Base-by-base conservation (phyloP, 2,113 vertebrate species). In the Chaetodon auriga region DNA sequence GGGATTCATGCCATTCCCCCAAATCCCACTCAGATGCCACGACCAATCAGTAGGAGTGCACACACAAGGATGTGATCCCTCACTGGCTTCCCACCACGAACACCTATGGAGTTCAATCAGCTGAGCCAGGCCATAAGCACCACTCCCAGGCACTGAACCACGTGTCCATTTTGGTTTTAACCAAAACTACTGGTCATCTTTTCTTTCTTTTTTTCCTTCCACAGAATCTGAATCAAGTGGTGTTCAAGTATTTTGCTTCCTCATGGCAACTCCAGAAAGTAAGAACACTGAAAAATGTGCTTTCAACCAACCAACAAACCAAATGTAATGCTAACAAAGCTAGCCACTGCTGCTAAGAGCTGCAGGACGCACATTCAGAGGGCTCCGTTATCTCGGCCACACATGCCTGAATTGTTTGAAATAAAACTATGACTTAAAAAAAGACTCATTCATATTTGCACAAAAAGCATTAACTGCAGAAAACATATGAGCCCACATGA, bases 1-100 rank as follows among this genome's bases (percentile, higher is more conserved):
- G 10, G 65, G 51, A 58, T 61, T 78, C 61, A 68, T 68, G 25
- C 21, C 13, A 16, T 61, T 62, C 1, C 9, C n/a, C 30, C 35
- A 43, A 57, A 35, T 65, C 21, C 9, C 1, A 25, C 21, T n/a
- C 41, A 41, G 38, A 15, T 68, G 46, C 23, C 61, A 45, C 1
- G 10, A 65, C 38, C 19, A 48, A n/a, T 54, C 30, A 77, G 25
- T 4, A 2, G 23, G 19, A 62, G 46, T 36, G 48, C n/a, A 30
- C 6, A 6, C 38, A 61, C 51, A 54, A 49, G n/a, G n/a, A 45
- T 48, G 38, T 70, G 25, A 71, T 66, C 74, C 14, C 53, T 72
- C 36, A 68, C 62, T 6, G 11, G 7, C 69, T 74, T 62, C 55
- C 75, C 38, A 55, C 18, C 53, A 36, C 0, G 0, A 51, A 60